A percentile compares a stretch with the other conserved stretches of the same genome.
These are phyloP conservation scores for Cheilosia soror DNA, from an alignment of 2,888 invertebrate species.

Conservation along the genomic window DNA sequence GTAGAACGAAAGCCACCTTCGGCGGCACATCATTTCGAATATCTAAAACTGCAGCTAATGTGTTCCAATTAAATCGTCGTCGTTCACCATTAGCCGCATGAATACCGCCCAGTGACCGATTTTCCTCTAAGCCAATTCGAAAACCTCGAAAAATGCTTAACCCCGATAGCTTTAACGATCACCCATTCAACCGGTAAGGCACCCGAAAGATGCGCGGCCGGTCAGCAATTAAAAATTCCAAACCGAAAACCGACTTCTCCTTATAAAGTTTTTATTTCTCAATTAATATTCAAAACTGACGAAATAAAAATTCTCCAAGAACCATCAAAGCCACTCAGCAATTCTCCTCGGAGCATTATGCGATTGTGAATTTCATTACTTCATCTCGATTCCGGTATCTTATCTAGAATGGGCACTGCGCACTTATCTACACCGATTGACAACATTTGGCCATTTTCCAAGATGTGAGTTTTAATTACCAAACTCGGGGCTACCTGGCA, in stretches of 20 bases:
- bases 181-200: slow-evolving; percentile 56
- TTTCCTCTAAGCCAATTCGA: slow-evolving; percentile 26
- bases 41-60: neutral
- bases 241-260: neutral
- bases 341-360: slow-evolving; percentile 61
- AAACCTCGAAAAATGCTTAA: slow-evolving; percentile 39
- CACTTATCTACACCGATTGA: slow-evolving; percentile 48
- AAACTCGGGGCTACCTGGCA: slow-evolving; percentile 27
- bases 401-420: slow-evolving; percentile 31
- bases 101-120: slow-evolving; percentile 5
- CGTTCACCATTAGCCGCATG: neutral
- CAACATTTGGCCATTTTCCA: slow-evolving; percentile 70
- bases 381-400: slow-evolving; percentile 34
- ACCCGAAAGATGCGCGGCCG: slow-evolving; percentile 14
- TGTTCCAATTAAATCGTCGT: neutral
- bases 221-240: slow-evolving; percentile 39
- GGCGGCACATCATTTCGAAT: neutral
- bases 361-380: slow-evolving; percentile 70
- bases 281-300: slow-evolving; percentile 60
- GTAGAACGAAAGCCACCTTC: neutral
- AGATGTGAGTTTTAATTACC: slow-evolving; percentile 53
- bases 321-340: slow-evolving; percentile 67
- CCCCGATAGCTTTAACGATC: slow-evolving; percentile 62
- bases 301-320: slow-evolving; percentile 32
- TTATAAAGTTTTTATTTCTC: slow-evolving; percentile 22